Evolutionary conservation across 2,113 vertebrate species (phyloP).

Genomic region (Origma solitaria): DNA sequence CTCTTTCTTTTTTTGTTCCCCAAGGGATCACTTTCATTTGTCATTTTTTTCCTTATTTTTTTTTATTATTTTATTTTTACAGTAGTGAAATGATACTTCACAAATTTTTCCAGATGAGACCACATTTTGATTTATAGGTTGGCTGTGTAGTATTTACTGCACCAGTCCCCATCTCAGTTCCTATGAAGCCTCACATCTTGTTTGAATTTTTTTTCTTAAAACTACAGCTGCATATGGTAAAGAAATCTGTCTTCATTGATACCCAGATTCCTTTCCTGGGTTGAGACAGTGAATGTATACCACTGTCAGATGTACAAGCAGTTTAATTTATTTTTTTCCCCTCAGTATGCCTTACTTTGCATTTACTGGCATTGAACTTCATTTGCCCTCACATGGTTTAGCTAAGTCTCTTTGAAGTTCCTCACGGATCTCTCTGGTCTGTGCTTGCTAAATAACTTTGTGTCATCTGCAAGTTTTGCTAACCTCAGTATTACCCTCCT

Average conservation of each 20-base stretch:
- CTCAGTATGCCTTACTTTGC: slow-evolving; percentile 39
- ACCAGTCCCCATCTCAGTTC: background rate
- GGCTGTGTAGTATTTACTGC: background rate
- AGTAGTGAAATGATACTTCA: background rate
- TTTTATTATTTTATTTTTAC: background rate
- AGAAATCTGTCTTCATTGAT: slow-evolving; percentile 55
- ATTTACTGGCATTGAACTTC: slow-evolving; percentile 55
- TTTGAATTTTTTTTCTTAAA: slow-evolving; percentile 24
- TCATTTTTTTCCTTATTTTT: background rate
- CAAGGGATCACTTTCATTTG: background rate
- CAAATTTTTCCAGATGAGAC: background rate
- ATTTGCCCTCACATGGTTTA: slow-evolving; percentile 52
- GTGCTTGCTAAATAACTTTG: slow-evolving; percentile 37
- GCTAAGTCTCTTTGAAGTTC: slow-evolving; percentile 47
- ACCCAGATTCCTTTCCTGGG: background rate
- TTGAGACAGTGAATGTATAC: slow-evolving; percentile 14
- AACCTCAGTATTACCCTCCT: slow-evolving; percentile 45
- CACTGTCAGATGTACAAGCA: slow-evolving; percentile 37
- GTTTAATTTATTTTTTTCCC: slow-evolving; percentile 41
- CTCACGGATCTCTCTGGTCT: background rate
- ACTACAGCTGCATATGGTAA: slow-evolving; percentile 22
- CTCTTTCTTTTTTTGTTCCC: accelerated
- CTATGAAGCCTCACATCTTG: slow-evolving; percentile 32
- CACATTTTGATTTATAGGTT: background rate
- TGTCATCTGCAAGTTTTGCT: slow-evolving; percentile 56